Conservation (phyloP, 2,888 invertebrate species). For the Myathropa florea region DNA sequence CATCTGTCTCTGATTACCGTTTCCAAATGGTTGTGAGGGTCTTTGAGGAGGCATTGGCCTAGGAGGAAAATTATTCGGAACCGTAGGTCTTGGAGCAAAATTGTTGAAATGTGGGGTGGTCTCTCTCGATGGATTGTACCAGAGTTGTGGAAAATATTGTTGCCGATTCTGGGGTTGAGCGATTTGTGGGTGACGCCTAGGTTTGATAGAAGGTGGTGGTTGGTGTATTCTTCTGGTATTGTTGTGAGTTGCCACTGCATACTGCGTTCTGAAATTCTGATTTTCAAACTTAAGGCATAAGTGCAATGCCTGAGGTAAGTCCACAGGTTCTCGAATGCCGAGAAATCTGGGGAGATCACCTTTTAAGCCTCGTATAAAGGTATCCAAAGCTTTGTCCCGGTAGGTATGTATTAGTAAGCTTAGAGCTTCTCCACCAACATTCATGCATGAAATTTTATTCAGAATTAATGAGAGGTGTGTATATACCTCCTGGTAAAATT, state of each 20-base stretch:
- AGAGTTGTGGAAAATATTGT: constrained; percentile 8
- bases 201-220: too few species aligned
- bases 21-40: too few species aligned
- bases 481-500: constrained; percentile 70
- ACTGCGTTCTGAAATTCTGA: background rate
- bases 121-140: background rate
- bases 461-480: constrained; percentile 67
- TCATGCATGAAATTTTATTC: constrained; percentile 64
- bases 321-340: background rate
- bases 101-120: too few species aligned
- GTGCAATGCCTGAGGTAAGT: background rate
- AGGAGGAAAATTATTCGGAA: too few species aligned
- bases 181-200: too few species aligned
- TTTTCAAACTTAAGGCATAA: background rate
- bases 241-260: too few species aligned
- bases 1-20: too few species aligned
- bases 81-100: too few species aligned
- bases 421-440: constrained; percentile 58
- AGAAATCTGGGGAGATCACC: constrained; percentile 34
- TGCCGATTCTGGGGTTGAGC: too few species aligned
- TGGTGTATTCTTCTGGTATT: too few species aligned
- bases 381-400: constrained; percentile 70
- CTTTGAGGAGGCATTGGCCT: too few species aligned
- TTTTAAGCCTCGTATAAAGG: constrained; percentile 65
- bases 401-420: constrained; percentile 51